phyloP scores from a whole-genome alignment of 2,888 invertebrate species.

The Heterodera filipjevi region DNA sequence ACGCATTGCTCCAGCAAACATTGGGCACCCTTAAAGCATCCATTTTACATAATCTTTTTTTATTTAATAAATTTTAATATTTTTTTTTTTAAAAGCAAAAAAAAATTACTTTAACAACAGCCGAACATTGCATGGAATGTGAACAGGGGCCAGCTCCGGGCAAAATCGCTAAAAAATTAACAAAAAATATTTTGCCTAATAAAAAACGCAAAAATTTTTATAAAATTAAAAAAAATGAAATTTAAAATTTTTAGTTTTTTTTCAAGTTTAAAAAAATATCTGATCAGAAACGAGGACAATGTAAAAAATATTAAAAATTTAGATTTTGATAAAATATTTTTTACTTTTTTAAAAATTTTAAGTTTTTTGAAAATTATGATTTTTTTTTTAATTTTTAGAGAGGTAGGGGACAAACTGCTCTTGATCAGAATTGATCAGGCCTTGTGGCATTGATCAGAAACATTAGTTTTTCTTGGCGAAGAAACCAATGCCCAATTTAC shows the following conservation, averaged over 20 bases:
- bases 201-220: too few species aligned
- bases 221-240: too few species aligned
- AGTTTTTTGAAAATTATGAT: neutral
- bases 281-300: too few species aligned
- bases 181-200: neutral
- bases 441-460: too few species aligned
- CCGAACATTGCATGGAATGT: constrained; percentile 63
- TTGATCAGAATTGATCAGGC: too few species aligned
- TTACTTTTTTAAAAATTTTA: constrained; percentile 14
- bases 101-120: constrained; percentile 45
- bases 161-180: constrained; percentile 55
- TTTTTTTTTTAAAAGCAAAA: too few species aligned
- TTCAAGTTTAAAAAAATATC: too few species aligned
- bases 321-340: neutral
- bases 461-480: neutral
- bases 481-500: constrained; percentile 42
- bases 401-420: neutral
- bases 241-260: too few species aligned
- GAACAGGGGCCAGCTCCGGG: constrained; percentile 63
- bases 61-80: too few species aligned
- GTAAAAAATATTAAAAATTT: too few species aligned
- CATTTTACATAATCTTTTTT: neutral
- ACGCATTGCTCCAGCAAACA: constrained; percentile 59
- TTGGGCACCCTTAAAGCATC: constrained; percentile 40
- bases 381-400: neutral